These are phyloP conservation scores for Carterocephalus palaemon DNA, from an alignment of 2,888 invertebrate genomes.

Conservation along the genomic window DNA sequence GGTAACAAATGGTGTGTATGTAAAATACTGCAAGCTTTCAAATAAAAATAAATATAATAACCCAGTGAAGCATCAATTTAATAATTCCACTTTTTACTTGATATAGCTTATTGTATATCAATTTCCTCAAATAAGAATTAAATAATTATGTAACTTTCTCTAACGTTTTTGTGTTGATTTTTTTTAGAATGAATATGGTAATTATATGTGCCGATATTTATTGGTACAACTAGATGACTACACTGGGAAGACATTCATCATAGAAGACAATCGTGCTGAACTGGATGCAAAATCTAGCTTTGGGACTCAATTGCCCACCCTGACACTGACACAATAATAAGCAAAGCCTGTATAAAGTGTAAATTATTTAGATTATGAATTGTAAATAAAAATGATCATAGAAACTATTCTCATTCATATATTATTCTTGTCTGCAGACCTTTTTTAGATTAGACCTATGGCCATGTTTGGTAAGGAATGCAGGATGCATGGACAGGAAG, in stretches of 20 bases:
- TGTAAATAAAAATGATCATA: constrained; percentile 34
- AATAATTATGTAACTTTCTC: too few relatives aligned
- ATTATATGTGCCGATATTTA: constrained; percentile 89
- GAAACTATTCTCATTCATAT: neutral
- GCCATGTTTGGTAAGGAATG: too few relatives aligned
- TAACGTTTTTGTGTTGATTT: neutral
- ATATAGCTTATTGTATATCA: too few relatives aligned
- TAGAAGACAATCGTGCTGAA: constrained; percentile 86
- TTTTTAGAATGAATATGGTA: constrained; percentile 85
- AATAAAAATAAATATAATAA: too few relatives aligned
- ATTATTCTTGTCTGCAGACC: too few relatives aligned
- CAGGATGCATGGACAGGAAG: too few relatives aligned
- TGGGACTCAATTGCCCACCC: constrained; percentile 47
- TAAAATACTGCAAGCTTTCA: too few relatives aligned
- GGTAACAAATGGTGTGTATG: too few relatives aligned
- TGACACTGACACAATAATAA: constrained; percentile 51
- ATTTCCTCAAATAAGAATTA: too few relatives aligned
- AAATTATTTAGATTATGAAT: constrained; percentile 31
- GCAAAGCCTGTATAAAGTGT: constrained; percentile 35
- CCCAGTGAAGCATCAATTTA: too few relatives aligned
- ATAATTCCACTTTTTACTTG: too few relatives aligned
- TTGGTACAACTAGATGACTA: constrained; percentile 90
- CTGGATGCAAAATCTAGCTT: constrained; percentile 49
- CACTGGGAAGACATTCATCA: constrained; percentile 84
- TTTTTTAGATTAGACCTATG: too few relatives aligned